phyloP scores from a whole-genome alignment of 2,888 invertebrate genomes.

The Thecocarcelia acutangulata region DNA sequence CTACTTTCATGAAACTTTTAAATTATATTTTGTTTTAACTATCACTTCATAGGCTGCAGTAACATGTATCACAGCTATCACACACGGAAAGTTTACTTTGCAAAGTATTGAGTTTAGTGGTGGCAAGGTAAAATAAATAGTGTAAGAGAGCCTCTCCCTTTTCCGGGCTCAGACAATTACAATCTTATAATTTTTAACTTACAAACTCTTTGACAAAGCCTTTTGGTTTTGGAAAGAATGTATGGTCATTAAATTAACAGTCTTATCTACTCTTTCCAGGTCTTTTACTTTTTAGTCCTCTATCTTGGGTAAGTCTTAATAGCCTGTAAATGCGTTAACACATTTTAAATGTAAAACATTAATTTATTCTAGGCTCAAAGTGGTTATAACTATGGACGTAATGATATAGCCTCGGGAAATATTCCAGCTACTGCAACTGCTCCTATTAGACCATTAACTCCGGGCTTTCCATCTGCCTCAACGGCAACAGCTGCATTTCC shows the following conservation, averaged over 20 bases:
- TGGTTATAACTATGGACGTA: slow-evolving; percentile 89
- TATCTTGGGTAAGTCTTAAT: slow-evolving; percentile 72
- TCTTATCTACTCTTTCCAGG: slow-evolving; percentile 70
- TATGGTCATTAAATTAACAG: background rate
- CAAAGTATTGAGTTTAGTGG: too few species aligned
- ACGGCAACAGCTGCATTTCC: slow-evolving; percentile 71
- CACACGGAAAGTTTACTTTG: too few species aligned
- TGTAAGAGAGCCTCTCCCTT: too few species aligned
- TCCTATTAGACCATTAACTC: slow-evolving; percentile 49
- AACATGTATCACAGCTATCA: too few species aligned
- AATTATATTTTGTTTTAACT: too few species aligned
- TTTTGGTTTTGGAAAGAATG: too few species aligned
- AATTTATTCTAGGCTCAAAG: slow-evolving; percentile 84
- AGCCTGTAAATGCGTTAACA: background rate
- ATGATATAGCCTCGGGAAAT: slow-evolving; percentile 82
- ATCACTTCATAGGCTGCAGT: too few species aligned
- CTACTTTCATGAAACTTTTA: too few species aligned
- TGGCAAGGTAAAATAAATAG: too few species aligned
- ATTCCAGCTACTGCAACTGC: slow-evolving; percentile 74
- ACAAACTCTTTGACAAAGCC: too few species aligned
- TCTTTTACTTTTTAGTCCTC: slow-evolving; percentile 72
- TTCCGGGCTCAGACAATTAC: too few species aligned
- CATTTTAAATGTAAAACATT: background rate
- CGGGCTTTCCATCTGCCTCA: slow-evolving; percentile 42
- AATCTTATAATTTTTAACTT: too few species aligned